Evolutionary conservation across 1,140 invertebrate species (phyloP).

Genomic region (Wiebesia pumilae): DNA sequence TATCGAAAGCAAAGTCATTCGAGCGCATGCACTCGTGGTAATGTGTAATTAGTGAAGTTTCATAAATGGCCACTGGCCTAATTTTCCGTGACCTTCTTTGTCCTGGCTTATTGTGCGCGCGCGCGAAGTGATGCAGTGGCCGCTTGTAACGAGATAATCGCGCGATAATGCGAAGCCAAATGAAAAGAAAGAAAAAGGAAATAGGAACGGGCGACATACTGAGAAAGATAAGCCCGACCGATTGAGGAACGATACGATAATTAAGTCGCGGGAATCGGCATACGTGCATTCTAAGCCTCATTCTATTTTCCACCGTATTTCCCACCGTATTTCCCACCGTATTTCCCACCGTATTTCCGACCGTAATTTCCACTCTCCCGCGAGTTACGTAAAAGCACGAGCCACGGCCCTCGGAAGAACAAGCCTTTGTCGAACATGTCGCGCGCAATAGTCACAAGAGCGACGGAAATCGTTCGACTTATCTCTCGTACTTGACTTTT

Average conservation of each 20-base stretch:
- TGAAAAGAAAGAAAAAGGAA: not conserved
- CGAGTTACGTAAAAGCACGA: not conserved
- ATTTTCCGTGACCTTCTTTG: conserved; percentile 14
- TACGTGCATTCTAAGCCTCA: not conserved
- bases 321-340: not conserved
- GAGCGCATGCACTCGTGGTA: not conserved
- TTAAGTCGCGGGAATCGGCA: not conserved
- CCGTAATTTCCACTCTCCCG: not conserved
- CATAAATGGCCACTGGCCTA: conserved; percentile 25
- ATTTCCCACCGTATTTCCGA: no score
- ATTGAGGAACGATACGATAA: not conserved
- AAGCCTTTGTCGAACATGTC: no score
- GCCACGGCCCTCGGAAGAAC: no score
- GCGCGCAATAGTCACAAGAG: no score
- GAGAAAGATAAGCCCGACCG: not conserved
- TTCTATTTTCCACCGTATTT: not conserved
- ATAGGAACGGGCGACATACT: not conserved
- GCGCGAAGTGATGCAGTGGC: conserved; percentile 18
- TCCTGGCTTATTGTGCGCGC: not conserved
- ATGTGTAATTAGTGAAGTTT: conserved; percentile 26
- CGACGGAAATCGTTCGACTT: not conserved
- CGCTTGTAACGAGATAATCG: conserved; percentile 38
- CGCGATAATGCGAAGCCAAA: conserved; percentile 27
- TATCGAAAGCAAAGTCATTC: not conserved
- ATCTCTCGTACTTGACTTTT: not conserved